Conservation (phyloP, 2,888 invertebrate species). For the Nemapogon koenigi region DNA sequence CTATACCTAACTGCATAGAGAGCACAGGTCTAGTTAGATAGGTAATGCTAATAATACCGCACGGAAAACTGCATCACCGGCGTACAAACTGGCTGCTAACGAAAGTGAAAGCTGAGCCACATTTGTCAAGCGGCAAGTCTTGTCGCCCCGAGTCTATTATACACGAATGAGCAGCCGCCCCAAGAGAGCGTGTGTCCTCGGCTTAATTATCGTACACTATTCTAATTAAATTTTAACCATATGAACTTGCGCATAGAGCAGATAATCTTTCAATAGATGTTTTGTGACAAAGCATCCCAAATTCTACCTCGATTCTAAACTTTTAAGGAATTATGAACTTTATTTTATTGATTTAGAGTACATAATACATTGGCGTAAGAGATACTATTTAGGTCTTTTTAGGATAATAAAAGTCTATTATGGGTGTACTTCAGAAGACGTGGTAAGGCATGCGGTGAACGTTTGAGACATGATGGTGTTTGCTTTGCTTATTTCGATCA, state of each 20-base stretch:
- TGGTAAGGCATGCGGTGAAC: slow-evolving; percentile 40
- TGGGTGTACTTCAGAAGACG: slow-evolving; percentile 46
- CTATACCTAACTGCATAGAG: background rate
- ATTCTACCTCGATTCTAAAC: too few relatives aligned
- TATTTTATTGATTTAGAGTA: too few relatives aligned
- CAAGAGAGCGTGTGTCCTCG: slow-evolving; percentile 56
- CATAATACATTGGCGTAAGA: too few relatives aligned
- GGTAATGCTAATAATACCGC: too few relatives aligned
- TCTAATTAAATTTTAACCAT: slow-evolving; percentile 10
- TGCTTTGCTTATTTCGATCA: slow-evolving; percentile 43
- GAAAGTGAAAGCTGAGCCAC: slow-evolving; percentile 59
- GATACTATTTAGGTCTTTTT: too few relatives aligned
- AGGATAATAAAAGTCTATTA: too few relatives aligned
- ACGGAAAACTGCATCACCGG: slow-evolving; percentile 7
- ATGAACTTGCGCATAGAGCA: too few relatives aligned
- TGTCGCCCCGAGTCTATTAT: slow-evolving; percentile 55
- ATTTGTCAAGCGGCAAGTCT: slow-evolving; percentile 51
- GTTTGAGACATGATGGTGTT: slow-evolving; percentile 42
- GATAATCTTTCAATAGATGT: too few relatives aligned
- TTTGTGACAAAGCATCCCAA: too few relatives aligned
- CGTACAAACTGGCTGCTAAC: slow-evolving; percentile 16
- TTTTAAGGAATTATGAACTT: too few relatives aligned
- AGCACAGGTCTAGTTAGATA: too few relatives aligned
- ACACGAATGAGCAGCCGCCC: slow-evolving; percentile 62
- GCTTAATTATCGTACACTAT: slow-evolving; percentile 38